Conservation (phyloP, 2,888 invertebrate genomes). For the Oxycera nigricornis region DNA sequence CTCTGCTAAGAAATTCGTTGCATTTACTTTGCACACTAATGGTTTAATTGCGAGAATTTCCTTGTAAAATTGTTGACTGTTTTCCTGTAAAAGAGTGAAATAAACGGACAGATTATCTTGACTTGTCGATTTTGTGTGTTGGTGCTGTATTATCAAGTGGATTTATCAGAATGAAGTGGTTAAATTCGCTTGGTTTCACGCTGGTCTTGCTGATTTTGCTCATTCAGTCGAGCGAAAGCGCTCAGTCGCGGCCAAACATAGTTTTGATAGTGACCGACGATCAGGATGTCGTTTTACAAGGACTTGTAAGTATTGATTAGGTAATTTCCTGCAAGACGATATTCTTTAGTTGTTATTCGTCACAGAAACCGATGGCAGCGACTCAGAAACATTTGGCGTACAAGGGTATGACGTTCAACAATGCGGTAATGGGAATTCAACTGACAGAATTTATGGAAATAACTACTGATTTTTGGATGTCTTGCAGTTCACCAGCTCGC, state of each 20-base stretch:
- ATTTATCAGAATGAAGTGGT: neutral
- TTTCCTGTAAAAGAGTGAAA: neutral
- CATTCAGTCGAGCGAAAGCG: neutral
- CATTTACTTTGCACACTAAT: no score
- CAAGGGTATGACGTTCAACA: constrained; percentile 73
- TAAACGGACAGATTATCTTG: neutral
- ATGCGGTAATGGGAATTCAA: constrained; percentile 69
- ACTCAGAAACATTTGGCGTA: constrained; percentile 69
- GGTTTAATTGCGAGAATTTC: neutral
- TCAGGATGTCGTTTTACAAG: constrained; percentile 80
- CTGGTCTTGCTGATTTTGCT: neutral
- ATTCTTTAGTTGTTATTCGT: neutral
- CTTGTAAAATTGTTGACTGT: neutral
- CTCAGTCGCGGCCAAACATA: constrained; percentile 69
- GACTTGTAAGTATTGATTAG: constrained; percentile 69
- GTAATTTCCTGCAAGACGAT: neutral
- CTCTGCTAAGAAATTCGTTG: no score
- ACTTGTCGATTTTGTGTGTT: neutral
- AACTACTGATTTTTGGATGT: neutral
- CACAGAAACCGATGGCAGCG: constrained; percentile 71
- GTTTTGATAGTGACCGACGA: constrained; percentile 84
- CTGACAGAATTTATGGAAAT: neutral
- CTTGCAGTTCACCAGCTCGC: constrained; percentile 80
- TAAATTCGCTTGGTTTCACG: neutral
- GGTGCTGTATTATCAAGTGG: no score